A percentile compares a stretch with the other conserved stretches of the same genome.
These are phyloP conservation scores for Meloidogyne exigua DNA, from an alignment of 1,140 invertebrate species.

Conservation along the genomic window DNA sequence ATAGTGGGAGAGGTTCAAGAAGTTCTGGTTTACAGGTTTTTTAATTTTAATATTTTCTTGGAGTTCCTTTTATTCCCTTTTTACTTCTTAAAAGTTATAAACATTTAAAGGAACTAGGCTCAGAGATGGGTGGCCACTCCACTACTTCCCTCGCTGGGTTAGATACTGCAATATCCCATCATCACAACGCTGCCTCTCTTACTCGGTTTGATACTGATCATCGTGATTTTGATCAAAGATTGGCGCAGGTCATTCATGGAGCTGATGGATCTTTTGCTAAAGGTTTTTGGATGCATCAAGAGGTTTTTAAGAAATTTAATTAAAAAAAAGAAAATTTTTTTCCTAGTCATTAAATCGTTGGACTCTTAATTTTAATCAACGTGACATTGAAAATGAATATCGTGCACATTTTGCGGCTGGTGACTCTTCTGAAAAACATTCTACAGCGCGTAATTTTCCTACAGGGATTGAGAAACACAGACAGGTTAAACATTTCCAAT, in stretches of 20 bases:
- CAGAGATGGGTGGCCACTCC: slow-evolving; percentile 39
- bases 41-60: background rate
- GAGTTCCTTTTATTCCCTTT: no score
- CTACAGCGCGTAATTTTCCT: background rate
- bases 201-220: slow-evolving; percentile 63
- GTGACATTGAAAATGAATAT: slow-evolving; percentile 80
- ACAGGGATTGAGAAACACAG: slow-evolving; percentile 43
- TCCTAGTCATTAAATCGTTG: slow-evolving; percentile 73
- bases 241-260: slow-evolving; percentile 55
- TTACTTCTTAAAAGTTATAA: background rate
- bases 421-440: slow-evolving; percentile 64
- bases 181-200: slow-evolving; percentile 62
- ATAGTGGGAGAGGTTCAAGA: slow-evolving; percentile 51
- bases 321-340: slow-evolving; percentile 7
- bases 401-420: slow-evolving; percentile 75
- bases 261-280: slow-evolving; percentile 51
- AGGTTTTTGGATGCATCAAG: slow-evolving; percentile 80
- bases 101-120: slow-evolving; percentile 47
- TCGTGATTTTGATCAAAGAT: slow-evolving; percentile 59
- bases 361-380: slow-evolving; percentile 77
- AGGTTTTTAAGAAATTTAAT: slow-evolving; percentile 58
- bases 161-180: slow-evolving; percentile 62
- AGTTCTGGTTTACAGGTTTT: slow-evolving; percentile 52
- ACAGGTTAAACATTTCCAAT: slow-evolving; percentile 20
- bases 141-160: slow-evolving; percentile 49